Conservation (phyloP, 2,113 vertebrate species). For the Grallaria varia region DNA sequence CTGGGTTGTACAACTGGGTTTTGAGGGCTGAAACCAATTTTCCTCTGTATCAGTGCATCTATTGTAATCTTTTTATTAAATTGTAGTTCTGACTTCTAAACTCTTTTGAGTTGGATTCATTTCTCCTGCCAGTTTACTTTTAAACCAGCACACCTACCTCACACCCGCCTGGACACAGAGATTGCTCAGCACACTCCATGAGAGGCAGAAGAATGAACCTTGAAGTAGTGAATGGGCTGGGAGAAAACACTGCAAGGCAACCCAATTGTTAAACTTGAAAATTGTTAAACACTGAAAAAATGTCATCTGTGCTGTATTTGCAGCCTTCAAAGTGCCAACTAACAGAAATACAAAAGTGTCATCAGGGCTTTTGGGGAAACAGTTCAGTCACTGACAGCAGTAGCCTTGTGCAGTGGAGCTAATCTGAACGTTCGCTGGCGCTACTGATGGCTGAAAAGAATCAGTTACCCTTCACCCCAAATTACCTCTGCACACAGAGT, state of each 20-base stretch:
- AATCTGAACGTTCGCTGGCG: background rate
- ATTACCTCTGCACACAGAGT: background rate
- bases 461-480: background rate
- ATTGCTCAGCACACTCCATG: background rate
- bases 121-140: no score
- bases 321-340: background rate
- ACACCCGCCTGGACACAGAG: background rate
- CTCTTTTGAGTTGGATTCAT: no score
- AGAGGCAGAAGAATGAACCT: background rate
- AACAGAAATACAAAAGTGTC: background rate
- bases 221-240: background rate
- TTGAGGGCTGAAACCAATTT: no score
- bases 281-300: background rate
- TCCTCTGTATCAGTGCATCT: no score
- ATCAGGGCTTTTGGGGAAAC: background rate
- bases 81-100: no score
- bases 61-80: no score
- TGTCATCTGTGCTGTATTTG: background rate
- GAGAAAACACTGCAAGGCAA: background rate
- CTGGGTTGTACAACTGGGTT: no score
- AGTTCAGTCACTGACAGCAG: background rate
- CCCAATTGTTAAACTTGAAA: background rate
- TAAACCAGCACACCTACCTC: background rate
- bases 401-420: background rate
- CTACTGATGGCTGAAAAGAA: background rate